Base-by-base conservation (phyloP, 1,140 invertebrate genomes). In the Pygmarrhopalites habei region DNA sequence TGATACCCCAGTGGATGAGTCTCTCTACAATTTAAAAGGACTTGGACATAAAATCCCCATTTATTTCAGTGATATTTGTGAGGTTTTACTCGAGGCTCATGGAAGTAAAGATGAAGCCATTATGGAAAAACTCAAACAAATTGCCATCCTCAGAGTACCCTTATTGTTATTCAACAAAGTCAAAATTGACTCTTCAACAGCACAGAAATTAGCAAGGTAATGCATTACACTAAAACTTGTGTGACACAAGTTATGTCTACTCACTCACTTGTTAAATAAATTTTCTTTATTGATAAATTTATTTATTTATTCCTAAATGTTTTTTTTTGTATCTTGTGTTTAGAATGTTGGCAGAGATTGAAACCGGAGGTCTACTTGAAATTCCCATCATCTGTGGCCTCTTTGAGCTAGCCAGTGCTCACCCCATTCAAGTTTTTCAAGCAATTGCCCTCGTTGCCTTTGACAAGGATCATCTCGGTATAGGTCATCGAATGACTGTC, bases 31-130 rank as follows among this genome's bases (percentile, higher is more conserved):
- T 46, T 58, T 61, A 26, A 17, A 28, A 21, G 21, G 39, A 46
- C 25, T 41, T 55, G 30, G 39, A 4, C 62, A 62, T 23, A 57
- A 30, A 28, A 46, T 64, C 21, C 66, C 66, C 0, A 39, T 52
- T 19, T 65, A 65, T 43, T 65, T 68, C 51, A 65, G 62, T 44
- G 67, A 68, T 43, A 65, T 68, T 57, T 17, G 26, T 12, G 67
- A 65, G 56, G 58, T 49, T 29, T 21, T 65, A 12, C 21, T 68
- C 12, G 63, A 62, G 26, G 56, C 21, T 7, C 47, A 26, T 10
- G 32, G 35, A n/a, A 58, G 26, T 21, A 53, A 60, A 25, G 64
- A 60, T 49, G 67, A 68, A 41, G 63, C 39, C 2, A 58, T 59
- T 14, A n/a, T 19, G 17, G 62, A 66, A 61, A 55, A 35, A 23